Conservation (phyloP, 2,888 invertebrate genomes). For the Pseudococcus jackbeardsleyi region DNA sequence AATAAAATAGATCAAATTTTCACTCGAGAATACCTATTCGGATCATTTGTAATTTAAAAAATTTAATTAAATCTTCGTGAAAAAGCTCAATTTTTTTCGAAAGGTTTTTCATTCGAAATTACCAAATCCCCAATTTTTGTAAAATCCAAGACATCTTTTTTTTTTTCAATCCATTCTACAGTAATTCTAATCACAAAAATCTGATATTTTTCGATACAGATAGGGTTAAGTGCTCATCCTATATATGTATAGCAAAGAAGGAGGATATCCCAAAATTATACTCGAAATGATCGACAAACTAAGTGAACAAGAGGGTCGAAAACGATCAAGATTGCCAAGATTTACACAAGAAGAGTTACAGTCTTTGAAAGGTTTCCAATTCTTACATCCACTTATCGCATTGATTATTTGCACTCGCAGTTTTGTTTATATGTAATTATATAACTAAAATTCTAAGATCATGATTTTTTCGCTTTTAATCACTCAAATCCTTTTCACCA, state of each 20-base stretch:
- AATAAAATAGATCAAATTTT: no score
- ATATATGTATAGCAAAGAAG: slow-evolving; percentile 68
- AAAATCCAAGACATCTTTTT: no score
- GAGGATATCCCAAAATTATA: slow-evolving; percentile 73
- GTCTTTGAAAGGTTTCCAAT: slow-evolving; percentile 71
- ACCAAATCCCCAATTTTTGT: no score
- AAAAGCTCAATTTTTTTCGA: no score
- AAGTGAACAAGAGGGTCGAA: slow-evolving; percentile 71
- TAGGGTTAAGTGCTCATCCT: slow-evolving; percentile 67
- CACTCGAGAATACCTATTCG: no score
- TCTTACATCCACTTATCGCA: no score
- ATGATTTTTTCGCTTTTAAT: slow-evolving; percentile 82
- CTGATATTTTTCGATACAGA: slow-evolving; percentile 61
- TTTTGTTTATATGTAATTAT: not conserved
- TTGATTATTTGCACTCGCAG: not conserved
- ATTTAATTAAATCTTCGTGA: no score
- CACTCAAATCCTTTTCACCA: no score
- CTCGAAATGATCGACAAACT: slow-evolving; percentile 70
- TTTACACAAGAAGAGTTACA: slow-evolving; percentile 74
- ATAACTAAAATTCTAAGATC: slow-evolving; percentile 71
- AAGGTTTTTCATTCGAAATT: no score
- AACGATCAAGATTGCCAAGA: slow-evolving; percentile 71
- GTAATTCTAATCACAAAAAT: no score
- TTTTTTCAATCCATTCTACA: no score
- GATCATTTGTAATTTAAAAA: no score